These are phyloP conservation scores for Macrocentrus cingulum DNA, from an alignment of 1,140 invertebrate genomes.

Conservation along the genomic window DNA sequence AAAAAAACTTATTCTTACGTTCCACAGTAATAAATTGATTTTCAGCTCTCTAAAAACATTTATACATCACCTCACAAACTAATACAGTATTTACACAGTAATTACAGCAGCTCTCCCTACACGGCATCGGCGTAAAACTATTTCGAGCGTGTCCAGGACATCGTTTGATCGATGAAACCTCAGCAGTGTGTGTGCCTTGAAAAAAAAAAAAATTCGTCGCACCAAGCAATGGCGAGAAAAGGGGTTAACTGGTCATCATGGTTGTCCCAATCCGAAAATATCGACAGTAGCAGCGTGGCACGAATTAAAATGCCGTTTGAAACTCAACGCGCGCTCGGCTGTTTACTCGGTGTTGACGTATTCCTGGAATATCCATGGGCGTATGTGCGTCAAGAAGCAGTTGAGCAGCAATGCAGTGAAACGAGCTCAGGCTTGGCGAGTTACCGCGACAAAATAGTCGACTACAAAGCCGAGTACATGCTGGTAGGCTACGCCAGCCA, in stretches of 20 bases:
- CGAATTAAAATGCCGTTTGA: constrained; percentile 34
- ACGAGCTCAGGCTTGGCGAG: constrained; percentile 55
- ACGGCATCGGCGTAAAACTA: no score
- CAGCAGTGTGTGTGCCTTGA: no score
- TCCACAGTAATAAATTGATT: no score
- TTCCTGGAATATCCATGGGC: constrained; percentile 75
- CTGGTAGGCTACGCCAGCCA: constrained; percentile 69
- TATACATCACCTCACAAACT: no score
- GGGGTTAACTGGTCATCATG: constrained; percentile 32
- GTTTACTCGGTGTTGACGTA: constrained; percentile 53
- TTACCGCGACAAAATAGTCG: constrained; percentile 54
- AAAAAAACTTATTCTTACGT: no score
- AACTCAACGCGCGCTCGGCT: constrained; percentile 39
- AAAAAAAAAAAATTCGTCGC: no score
- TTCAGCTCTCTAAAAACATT: no score
- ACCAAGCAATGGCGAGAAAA: constrained; percentile 36
- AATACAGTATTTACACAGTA: no score
- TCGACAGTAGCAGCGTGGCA: constrained; percentile 41
- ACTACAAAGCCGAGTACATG: constrained; percentile 60
- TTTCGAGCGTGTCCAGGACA: no score
- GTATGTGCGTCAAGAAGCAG: constrained; percentile 59
- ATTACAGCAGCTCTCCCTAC: no score
- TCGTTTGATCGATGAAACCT: no score
- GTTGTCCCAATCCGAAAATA: constrained; percentile 39
- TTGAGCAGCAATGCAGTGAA: constrained; percentile 49